phyloP scores from a whole-genome alignment of 1,140 invertebrate species.

The Eupeodes corollae region DNA sequence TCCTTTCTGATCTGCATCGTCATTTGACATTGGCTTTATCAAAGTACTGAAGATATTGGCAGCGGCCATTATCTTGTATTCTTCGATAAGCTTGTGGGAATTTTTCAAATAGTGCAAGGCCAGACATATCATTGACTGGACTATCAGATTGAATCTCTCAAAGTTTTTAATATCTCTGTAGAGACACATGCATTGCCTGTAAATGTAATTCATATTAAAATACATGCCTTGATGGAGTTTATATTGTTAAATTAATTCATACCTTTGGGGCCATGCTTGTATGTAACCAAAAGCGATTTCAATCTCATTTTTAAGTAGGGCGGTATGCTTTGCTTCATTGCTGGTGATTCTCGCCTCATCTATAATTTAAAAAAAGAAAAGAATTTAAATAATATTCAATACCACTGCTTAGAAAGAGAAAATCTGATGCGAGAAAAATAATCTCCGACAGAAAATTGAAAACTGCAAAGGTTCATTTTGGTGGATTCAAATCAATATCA shows the following conservation, averaged over 20 bases:
- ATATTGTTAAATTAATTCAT: conserved; percentile 10
- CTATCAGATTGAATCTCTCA: conserved; percentile 74
- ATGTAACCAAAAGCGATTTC: conserved; percentile 55
- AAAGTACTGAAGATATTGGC: background rate
- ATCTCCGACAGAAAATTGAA: too few species aligned
- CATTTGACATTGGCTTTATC: background rate
- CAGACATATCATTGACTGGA: conserved; percentile 67
- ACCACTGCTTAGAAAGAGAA: too few species aligned
- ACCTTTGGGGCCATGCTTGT: conserved; percentile 60
- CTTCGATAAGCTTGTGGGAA: conserved; percentile 48
- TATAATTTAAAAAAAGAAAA: conserved; percentile 20
- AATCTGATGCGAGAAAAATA: too few species aligned
- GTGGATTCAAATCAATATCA: too few species aligned
- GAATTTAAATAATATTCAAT: background rate
- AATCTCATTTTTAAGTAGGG: conserved; percentile 51
- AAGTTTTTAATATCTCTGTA: conserved; percentile 83
- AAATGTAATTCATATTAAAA: conserved; percentile 13
- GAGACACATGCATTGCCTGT: conserved; percentile 83
- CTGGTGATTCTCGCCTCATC: conserved; percentile 49
- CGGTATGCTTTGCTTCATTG: conserved; percentile 48
- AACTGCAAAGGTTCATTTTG: too few species aligned
- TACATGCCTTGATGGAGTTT: background rate
- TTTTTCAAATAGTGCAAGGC: conserved; percentile 62
- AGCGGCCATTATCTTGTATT: conserved; percentile 25
- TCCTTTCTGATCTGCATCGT: background rate